phyloP scores from a whole-genome alignment of 1,140 invertebrate genomes.

The Bombus fervidus region DNA sequence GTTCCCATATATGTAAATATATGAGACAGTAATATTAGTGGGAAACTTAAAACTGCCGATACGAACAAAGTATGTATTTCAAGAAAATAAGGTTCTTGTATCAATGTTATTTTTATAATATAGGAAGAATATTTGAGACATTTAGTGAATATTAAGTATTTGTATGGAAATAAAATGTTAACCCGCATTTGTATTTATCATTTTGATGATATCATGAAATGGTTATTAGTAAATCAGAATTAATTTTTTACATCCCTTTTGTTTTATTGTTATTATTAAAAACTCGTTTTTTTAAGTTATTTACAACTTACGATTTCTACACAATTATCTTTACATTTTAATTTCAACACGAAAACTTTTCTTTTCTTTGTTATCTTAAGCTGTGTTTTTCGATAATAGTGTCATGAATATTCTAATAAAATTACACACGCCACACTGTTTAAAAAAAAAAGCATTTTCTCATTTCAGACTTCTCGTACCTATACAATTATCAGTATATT shows the following conservation, averaged over 20 bases:
- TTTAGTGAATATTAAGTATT: slow-evolving; percentile 19
- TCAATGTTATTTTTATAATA: slow-evolving; percentile 43
- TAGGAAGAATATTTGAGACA: neutral
- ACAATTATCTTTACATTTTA: slow-evolving; percentile 1
- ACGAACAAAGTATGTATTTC: neutral
- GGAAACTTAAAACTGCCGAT: neutral
- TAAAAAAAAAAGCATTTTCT: slow-evolving; percentile 35
- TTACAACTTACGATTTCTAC: slow-evolving; percentile 36
- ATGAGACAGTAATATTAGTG: neutral
- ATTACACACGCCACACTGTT: slow-evolving; percentile 15
- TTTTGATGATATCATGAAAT: neutral
- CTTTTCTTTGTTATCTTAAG: neutral
- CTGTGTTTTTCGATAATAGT: neutral
- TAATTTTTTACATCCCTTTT: neutral
- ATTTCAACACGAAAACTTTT: neutral
- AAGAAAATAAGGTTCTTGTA: neutral
- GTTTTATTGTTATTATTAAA: slow-evolving; percentile 36
- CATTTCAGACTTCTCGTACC: slow-evolving; percentile 27
- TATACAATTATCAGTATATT: slow-evolving; percentile 60
- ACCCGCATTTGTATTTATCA: slow-evolving; percentile 10
- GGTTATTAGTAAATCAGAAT: neutral
- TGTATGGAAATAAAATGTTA: slow-evolving; percentile 42
- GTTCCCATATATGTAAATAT: neutral
- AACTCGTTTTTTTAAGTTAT: slow-evolving; percentile 33
- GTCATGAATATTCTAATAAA: neutral